phyloP scores from a whole-genome alignment of 23 tunicate species.

The Ascidia mentula region DNA sequence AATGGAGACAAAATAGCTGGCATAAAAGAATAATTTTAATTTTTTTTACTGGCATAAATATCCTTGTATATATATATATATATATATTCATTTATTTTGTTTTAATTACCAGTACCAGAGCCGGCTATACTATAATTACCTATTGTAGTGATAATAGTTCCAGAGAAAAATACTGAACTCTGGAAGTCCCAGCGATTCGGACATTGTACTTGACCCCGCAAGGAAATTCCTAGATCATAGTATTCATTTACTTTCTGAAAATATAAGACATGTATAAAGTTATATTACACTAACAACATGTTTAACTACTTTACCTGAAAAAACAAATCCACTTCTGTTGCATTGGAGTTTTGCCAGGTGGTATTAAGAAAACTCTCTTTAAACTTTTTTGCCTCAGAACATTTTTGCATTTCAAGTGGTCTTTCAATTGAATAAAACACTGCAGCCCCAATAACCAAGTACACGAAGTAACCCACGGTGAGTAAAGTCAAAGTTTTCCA shows the following conservation, averaged over 20 bases:
- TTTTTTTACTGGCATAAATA: too few relatives aligned
- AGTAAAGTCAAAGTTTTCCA: constrained; percentile 10
- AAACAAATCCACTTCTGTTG: constrained; percentile 1
- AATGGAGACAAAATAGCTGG: too few relatives aligned
- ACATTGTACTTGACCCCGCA: constrained; percentile 35
- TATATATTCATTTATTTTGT: too few relatives aligned
- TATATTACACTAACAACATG: not conserved
- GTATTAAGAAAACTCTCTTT: constrained; percentile 21
- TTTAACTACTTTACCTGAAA: constrained; percentile 11
- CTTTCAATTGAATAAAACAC: constrained; percentile 32
- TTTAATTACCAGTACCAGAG: too few relatives aligned
- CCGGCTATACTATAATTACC: too few relatives aligned
- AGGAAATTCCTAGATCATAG: constrained; percentile 16
- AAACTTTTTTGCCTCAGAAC: constrained; percentile 15
- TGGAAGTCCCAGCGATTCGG: constrained; percentile 63
- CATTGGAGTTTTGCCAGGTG: not conserved
- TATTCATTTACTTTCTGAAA: constrained; percentile 29
- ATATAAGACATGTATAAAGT: not conserved
- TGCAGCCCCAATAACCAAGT: constrained; percentile 41
- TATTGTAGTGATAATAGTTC: constrained; percentile 78
- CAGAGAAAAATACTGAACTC: constrained; percentile 57
- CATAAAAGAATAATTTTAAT: too few relatives aligned
- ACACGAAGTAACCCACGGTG: constrained; percentile 22
- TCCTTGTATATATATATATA: too few relatives aligned
- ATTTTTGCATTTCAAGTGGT: constrained; percentile 18